Evolutionary conservation across 2,113 vertebrate genomes (phyloP).

Genomic region (Sebastes fasciatus): DNA sequence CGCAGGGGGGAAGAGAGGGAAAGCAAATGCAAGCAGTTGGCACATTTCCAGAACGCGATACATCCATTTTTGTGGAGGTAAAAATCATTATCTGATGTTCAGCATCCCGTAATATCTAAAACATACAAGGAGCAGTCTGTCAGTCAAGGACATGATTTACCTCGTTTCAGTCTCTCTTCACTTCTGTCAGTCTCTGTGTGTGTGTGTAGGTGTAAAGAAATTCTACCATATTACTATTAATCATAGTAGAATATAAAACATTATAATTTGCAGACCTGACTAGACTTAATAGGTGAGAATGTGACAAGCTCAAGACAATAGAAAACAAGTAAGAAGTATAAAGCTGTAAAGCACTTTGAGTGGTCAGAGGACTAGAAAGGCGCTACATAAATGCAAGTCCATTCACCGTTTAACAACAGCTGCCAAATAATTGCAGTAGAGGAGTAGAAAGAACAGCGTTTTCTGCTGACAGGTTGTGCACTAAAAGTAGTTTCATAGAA

Average conservation of each 20-base stretch:
- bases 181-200: not conserved
- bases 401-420: not conserved
- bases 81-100: conserved; percentile 35
- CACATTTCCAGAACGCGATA: conserved; percentile 44
- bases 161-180: not conserved
- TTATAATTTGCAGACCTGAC: not conserved
- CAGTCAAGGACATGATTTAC: not conserved
- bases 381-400: too few relatives aligned
- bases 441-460: too few relatives aligned
- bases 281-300: not conserved
- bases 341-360: too few relatives aligned
- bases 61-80: conserved; percentile 35
- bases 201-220: not conserved
- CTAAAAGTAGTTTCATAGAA: not conserved
- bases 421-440: not conserved
- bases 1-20: conserved; percentile 25
- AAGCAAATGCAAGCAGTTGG: conserved; percentile 44
- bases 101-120: not conserved
- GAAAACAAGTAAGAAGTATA: too few relatives aligned
- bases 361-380: too few relatives aligned
- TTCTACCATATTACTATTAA: too few relatives aligned
- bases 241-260: too few relatives aligned
- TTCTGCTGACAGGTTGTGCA: not conserved
- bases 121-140: not conserved
- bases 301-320: too few relatives aligned